These are phyloP conservation scores for Aradophagus sp. DNA, from an alignment of 1,140 invertebrate genomes.

Conservation along the genomic window DNA sequence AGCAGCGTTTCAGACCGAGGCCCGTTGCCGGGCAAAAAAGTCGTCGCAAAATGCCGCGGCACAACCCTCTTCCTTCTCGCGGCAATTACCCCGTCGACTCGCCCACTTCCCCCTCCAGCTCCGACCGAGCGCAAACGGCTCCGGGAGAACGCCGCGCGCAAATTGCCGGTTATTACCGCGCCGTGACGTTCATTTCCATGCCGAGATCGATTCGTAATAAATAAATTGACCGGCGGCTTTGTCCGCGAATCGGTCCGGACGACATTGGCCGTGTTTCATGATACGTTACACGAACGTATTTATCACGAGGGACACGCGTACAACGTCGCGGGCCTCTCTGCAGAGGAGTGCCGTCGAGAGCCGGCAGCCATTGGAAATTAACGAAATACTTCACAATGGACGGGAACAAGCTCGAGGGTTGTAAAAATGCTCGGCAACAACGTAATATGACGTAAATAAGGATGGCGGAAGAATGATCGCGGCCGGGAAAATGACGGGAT, in stretches of 20 bases:
- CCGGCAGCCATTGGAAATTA: constrained; percentile 48
- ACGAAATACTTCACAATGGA: constrained; percentile 47
- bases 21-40: constrained; percentile 37
- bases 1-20: constrained; percentile 20
- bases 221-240: constrained; percentile 43
- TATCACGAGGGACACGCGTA: constrained; percentile 59
- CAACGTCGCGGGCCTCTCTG: constrained; percentile 52
- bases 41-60: constrained; percentile 61
- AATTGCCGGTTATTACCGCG: constrained; percentile 72
- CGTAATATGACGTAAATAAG: constrained; percentile 31
- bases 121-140: constrained; percentile 37
- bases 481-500: too few relatives aligned
- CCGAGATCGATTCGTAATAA: constrained; percentile 57
- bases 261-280: constrained; percentile 52
- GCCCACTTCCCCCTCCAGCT: constrained; percentile 32
- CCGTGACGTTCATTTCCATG: constrained; percentile 8
- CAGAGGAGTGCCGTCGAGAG: constrained; percentile 45
- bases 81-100: constrained; percentile 65
- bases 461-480: too few relatives aligned
- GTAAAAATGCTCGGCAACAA: constrained; percentile 34
- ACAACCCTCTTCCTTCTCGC: constrained; percentile 55
- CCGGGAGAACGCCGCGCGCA: constrained; percentile 65
- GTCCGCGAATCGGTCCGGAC: constrained; percentile 32
- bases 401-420: constrained; percentile 45
- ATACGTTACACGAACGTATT: constrained; percentile 59